Conservation (phyloP, 2,113 vertebrate species). For the Chaenogobius annularis region DNA sequence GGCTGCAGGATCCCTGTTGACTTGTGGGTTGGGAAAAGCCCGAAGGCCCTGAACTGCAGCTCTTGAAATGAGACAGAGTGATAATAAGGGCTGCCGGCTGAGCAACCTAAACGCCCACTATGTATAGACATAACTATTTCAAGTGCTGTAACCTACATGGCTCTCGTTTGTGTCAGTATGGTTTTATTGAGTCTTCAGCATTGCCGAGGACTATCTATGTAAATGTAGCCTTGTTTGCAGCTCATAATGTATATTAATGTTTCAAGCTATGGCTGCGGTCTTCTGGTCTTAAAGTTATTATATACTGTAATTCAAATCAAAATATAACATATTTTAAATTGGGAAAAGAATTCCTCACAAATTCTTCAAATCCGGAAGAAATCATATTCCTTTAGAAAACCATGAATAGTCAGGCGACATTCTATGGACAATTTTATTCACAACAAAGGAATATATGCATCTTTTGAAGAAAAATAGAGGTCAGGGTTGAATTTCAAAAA, state of each 20-base stretch:
- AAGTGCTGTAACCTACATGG: constrained; percentile 46
- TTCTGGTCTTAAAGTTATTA: too few relatives aligned
- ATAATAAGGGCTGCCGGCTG: constrained; percentile 57
- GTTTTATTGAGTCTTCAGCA: constrained; percentile 39
- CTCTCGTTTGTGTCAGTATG: constrained; percentile 31
- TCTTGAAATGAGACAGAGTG: constrained; percentile 58
- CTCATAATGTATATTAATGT: background rate
- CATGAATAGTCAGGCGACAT: too few relatives aligned
- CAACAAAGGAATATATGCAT: too few relatives aligned
- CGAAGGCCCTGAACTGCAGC: constrained; percentile 58
- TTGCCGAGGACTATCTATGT: constrained; percentile 28
- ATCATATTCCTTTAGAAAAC: too few relatives aligned
- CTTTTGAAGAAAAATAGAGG: too few relatives aligned
- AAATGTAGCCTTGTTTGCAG: background rate
- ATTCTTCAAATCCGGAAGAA: background rate
- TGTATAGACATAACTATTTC: constrained; percentile 55
- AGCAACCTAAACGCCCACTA: constrained; percentile 61
- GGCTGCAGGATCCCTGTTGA: constrained; percentile 55
- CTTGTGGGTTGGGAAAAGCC: constrained; percentile 60
- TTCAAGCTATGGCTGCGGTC: background rate
- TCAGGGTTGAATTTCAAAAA: too few relatives aligned
- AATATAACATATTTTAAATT: too few relatives aligned
- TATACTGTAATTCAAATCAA: too few relatives aligned
- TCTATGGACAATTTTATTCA: too few relatives aligned
- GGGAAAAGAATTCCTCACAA: background rate